Base-by-base conservation (phyloP, 2,888 invertebrate species). In the Limnephilus auricula region DNA sequence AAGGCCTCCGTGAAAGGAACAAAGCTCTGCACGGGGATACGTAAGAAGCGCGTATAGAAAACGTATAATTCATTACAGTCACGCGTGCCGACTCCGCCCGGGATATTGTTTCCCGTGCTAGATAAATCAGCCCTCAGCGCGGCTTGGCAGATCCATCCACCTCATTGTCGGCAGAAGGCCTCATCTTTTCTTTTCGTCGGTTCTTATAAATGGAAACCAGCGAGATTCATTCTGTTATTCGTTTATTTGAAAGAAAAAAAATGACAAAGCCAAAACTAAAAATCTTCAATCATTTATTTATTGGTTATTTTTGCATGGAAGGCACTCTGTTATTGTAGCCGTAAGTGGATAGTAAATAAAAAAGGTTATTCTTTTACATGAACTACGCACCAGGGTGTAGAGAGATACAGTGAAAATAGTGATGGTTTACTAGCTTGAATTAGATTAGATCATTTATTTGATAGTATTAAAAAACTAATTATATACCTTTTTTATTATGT, bases 1-100 rank as follows among this genome's bases (percentile, higher is more conserved):
- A 25, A 65, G 65, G 25, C 65, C 25, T 25, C 65, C 25, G 25
- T 25, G 25, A 65, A 65, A 65, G 65, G 65, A 65, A 65, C 65
- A 65, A 65, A 65, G 65, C 65, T 65, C 25, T 25, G 65, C 65
- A 9, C 25, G 65, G 65, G n/a, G 65, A n/a, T 65, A 65, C 25
- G 65, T 18, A 65, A 65, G 25, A 25, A 65, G 65, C 65, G 65
- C 65, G 65, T 65, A 91, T 89, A 78, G 91, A 91, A 85, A 80
- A 89, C 89, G 89, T 45, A 91, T 91, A 91, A 89, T 91, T 90
- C 91, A 91, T 91, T 91, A 86, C 86, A 79, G 91, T 89, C 89
- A 91, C 91, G 91, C 91, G 83, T 89, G 80, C 84, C 89, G 32
- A 65, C 90, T 87, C 79, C 50, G 88, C 40, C 82, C 25, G 37